Base-by-base conservation (phyloP, 2,797 vertebrate species). In the Myoxocephalus aenaeus region DNA sequence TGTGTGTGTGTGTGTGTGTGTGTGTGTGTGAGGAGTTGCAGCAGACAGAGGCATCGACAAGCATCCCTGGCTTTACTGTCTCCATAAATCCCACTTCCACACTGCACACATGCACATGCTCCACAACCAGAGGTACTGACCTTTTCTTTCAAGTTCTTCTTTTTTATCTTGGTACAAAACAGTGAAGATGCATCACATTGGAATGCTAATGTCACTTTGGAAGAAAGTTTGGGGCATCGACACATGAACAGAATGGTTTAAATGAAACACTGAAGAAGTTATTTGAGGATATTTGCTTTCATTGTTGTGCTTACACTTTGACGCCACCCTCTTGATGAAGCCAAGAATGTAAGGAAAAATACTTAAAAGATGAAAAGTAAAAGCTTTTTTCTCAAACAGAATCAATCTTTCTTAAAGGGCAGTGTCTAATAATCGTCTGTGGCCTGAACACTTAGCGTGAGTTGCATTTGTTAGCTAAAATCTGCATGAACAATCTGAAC, bases 81-180 rank as follows among this genome's bases (percentile, higher is more conserved):
- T 92, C 86, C 79, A 87, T 92, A 93, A 93, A 94, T 94, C 87
- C 89, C 83, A 87, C 87, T 90, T 80, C 77, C 80, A 61, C 74
- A 54, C 56, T 79, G 83, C 81, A 69, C 77, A 77, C 65, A 73
- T 40, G 70, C 77, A 77, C 65, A 73, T 40, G 63, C 61, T 51
- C 46, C 63, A 70, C 57, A 75, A 75, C 70, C 53, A 70, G 40
- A 82, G 32, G 84, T 13, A 57, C 73, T 90, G 90, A 93, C 90
- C 91, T 93, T 94, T 90, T 86, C 81, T 75, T 51, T 57, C 56
- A 68, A 83, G 59, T 87, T 75, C 36, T 76, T 77, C 5, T 34
- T 34, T 34, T 72, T 56, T 71, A 78, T 78, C 80, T 80, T 50
- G 4, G 38, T 66, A 53, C 78, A 75, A 79, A 86, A 71, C 11